Evolutionary conservation across 1,140 invertebrate species (phyloP).

Genomic region (Nasonia longicornis): DNA sequence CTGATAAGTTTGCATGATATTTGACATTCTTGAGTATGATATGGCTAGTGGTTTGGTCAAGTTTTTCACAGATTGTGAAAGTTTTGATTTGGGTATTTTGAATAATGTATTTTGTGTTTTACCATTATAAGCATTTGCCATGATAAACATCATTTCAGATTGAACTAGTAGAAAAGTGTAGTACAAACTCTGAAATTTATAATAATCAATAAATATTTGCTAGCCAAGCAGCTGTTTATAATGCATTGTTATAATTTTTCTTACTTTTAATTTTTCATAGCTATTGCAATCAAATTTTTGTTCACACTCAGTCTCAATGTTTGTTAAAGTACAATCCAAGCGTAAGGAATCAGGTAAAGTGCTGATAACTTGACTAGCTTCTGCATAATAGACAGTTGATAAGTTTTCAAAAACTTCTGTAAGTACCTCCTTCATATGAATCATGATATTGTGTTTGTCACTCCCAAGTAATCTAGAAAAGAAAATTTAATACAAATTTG

Average conservation of each 20-base stretch:
- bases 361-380: slow-evolving; percentile 51
- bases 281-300: slow-evolving; percentile 7
- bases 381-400: slow-evolving; percentile 52
- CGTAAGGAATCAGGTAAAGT: slow-evolving; percentile 50
- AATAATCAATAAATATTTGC: neutral
- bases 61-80: slow-evolving; percentile 50
- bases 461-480: slow-evolving; percentile 52
- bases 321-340: slow-evolving; percentile 51
- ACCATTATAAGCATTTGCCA: slow-evolving; percentile 55
- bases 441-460: slow-evolving; percentile 55
- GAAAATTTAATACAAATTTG: slow-evolving; percentile 14
- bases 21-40: slow-evolving; percentile 51
- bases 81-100: slow-evolving; percentile 50
- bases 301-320: slow-evolving; percentile 50
- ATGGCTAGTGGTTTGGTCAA: slow-evolving; percentile 48
- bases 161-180: slow-evolving; percentile 61
- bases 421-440: slow-evolving; percentile 55
- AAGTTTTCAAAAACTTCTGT: slow-evolving; percentile 56
- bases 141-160: slow-evolving; percentile 61
- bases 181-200: slow-evolving; percentile 57
- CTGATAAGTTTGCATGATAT: slow-evolving; percentile 54
- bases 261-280: slow-evolving; percentile 34
- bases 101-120: slow-evolving; percentile 43
- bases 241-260: slow-evolving; percentile 39
- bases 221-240: neutral